phyloP scores from a whole-genome alignment of 2,113 vertebrate genomes.

The Hyaena hyaena region DNA sequence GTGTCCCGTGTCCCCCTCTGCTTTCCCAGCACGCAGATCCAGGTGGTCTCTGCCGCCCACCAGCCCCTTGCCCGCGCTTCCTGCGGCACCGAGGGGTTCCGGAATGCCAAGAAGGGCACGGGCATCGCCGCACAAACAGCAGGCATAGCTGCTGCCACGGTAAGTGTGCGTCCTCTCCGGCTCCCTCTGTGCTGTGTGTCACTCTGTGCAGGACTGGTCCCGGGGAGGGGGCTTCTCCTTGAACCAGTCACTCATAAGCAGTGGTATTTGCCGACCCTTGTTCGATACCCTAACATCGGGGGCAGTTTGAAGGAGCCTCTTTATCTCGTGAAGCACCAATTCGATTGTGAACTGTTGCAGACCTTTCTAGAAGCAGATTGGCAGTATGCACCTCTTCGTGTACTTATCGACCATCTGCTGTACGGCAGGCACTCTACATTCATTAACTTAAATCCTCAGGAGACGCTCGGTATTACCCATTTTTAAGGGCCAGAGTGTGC shows the following conservation, averaged over 20 bases:
- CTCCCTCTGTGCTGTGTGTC: neutral
- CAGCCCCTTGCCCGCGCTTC: conserved; percentile 87
- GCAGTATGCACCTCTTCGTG: neutral
- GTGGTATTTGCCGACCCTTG: fast-evolving
- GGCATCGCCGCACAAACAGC: conserved; percentile 94
- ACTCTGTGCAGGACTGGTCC: neutral
- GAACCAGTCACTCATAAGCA: neutral
- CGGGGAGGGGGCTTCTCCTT: neutral
- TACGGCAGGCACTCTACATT: neutral
- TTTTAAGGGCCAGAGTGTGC: neutral
- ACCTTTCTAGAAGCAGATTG: neutral
- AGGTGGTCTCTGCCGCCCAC: conserved; percentile 88
- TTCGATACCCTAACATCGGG: too few relatives aligned
- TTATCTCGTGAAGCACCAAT: neutral
- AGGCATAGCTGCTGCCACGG: conserved; percentile 91
- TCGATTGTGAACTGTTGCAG: neutral
- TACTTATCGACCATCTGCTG: neutral
- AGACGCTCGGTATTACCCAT: neutral
- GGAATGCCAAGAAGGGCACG: conserved; percentile 93
- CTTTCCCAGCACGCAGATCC: conserved; percentile 92
- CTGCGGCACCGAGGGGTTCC: conserved; percentile 96
- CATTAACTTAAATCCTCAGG: neutral
- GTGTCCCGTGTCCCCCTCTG: too few relatives aligned
- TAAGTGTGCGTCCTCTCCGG: conserved; percentile 79
- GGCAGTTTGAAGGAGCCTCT: neutral